These are phyloP conservation scores for Liolophura sinensis DNA, from an alignment of 1,140 invertebrate genomes.

Conservation along the genomic window DNA sequence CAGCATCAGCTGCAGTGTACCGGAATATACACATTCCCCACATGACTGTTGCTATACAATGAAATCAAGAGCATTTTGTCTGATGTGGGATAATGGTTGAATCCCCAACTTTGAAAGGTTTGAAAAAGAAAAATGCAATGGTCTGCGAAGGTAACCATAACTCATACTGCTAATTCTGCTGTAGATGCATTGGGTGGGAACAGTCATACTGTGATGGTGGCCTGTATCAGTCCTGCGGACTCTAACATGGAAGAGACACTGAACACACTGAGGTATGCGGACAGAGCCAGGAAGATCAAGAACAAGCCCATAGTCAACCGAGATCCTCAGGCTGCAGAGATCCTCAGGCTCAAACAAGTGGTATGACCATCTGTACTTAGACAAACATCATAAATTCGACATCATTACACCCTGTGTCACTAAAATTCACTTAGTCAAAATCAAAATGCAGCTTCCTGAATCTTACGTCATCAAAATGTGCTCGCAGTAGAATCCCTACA, in stretches of 20 bases:
- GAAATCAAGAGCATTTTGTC: too few species aligned
- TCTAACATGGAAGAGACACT: conserved; percentile 88
- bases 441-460: too few species aligned
- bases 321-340: conserved; percentile 69
- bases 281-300: conserved; percentile 85
- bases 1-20: too few species aligned
- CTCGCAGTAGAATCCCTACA: too few species aligned
- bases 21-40: too few species aligned
- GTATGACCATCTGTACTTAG: conserved; percentile 27
- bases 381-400: background rate
- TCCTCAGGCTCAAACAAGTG: conserved; percentile 51
- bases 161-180: background rate
- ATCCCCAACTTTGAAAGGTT: too few species aligned
- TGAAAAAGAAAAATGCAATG: too few species aligned
- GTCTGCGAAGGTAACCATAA: too few species aligned
- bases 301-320: conserved; percentile 92
- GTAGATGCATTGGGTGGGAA: conserved; percentile 78
- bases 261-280: conserved; percentile 86
- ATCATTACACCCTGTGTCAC: conserved; percentile 4
- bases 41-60: too few species aligned
- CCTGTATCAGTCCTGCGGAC: conserved; percentile 90
- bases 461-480: too few species aligned
- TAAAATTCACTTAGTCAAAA: too few species aligned
- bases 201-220: conserved; percentile 91
- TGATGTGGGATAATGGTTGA: too few species aligned